phyloP scores from a whole-genome alignment of 2,113 vertebrate genomes.

The Camelus bactrianus region DNA sequence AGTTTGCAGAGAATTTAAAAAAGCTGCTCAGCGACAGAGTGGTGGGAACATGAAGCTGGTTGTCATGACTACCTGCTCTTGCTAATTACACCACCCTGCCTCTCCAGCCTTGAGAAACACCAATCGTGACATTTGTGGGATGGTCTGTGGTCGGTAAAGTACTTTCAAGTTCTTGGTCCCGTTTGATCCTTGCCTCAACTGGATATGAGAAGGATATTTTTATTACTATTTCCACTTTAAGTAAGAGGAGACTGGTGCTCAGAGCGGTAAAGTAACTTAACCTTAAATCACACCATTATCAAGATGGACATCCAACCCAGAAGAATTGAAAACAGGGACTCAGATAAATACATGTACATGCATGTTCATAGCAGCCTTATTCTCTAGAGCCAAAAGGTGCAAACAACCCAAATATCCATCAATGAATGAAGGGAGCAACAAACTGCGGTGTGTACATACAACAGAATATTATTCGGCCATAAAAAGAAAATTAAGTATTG shows the following conservation, averaged over 20 bases:
- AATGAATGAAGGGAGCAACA: too few species aligned
- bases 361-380: background rate
- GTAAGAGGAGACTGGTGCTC: background rate
- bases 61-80: background rate
- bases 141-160: background rate
- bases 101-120: background rate
- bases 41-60: background rate
- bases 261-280: background rate
- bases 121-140: background rate
- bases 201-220: background rate
- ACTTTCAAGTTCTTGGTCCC: background rate
- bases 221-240: slow-evolving; percentile 6
- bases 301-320: background rate
- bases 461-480: background rate
- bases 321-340: background rate
- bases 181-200: background rate
- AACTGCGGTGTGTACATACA: rapidly evolving
- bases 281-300: slow-evolving; percentile 22
- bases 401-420: background rate
- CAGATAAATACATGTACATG: background rate
- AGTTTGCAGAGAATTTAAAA: background rate
- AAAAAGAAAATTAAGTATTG: background rate
- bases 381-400: background rate
- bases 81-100: background rate
- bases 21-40: background rate